These are phyloP conservation scores for Parotia lawesii DNA, from an alignment of 2,113 vertebrate genomes.

Conservation along the genomic window DNA sequence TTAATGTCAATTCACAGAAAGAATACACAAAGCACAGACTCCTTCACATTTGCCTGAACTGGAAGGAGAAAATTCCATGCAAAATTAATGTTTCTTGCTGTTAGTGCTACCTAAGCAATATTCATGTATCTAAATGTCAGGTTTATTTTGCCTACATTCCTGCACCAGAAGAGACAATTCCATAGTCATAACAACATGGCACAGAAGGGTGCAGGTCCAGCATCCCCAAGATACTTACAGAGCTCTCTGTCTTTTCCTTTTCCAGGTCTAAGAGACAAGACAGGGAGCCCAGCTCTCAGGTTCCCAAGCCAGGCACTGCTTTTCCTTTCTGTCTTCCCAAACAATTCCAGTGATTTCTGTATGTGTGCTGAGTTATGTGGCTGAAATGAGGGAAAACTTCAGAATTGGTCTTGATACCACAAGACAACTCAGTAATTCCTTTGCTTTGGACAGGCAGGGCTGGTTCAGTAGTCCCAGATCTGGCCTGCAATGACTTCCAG, in stretches of 20 bases:
- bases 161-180: not conserved
- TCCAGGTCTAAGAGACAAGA: not conserved
- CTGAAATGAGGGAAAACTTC: not conserved
- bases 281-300: not conserved
- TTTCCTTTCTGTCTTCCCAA: not conserved
- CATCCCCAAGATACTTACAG: rapidly evolving
- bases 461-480: not conserved
- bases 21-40: not conserved
- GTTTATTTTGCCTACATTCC: not conserved
- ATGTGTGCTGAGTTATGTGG: not conserved
- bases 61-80: not conserved
- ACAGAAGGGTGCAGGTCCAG: not conserved
- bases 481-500: not conserved
- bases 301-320: not conserved
- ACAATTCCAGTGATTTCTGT: not conserved
- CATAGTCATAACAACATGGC: not conserved
- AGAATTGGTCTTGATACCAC: not conserved
- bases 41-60: not conserved
- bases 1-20: not conserved
- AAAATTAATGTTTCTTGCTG: not conserved
- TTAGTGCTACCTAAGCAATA: not conserved
- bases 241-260: not conserved
- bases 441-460: not conserved
- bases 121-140: not conserved
- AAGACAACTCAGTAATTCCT: not conserved